These are phyloP conservation scores for Cheilosia soror DNA, from an alignment of 2,888 invertebrate genomes.

Conservation along the genomic window DNA sequence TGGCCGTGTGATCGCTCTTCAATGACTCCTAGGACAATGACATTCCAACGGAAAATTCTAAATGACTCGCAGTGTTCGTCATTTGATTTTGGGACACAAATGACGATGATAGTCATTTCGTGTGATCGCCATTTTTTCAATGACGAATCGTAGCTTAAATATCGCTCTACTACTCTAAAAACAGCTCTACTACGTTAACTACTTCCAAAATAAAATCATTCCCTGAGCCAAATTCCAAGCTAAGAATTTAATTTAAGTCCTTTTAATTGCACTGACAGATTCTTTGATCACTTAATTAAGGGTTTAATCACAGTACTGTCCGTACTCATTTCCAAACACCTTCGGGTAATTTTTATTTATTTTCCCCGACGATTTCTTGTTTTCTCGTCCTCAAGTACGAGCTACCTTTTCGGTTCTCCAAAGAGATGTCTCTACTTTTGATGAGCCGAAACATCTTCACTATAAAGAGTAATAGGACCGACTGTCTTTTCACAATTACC, in stretches of 20 bases:
- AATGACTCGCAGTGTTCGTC: too few species aligned
- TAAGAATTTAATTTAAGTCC: constrained; percentile 2
- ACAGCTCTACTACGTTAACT: too few species aligned
- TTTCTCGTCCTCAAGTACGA: neutral
- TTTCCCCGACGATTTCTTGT: constrained; percentile 7
- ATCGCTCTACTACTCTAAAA: too few species aligned
- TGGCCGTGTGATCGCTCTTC: too few species aligned
- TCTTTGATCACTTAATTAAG: constrained; percentile 71
- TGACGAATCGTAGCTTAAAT: too few species aligned
- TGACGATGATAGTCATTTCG: too few species aligned
- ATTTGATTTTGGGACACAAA: too few species aligned
- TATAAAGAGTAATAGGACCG: constrained; percentile 41
- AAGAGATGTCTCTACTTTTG: constrained; percentile 40
- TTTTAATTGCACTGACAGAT: constrained; percentile 49
- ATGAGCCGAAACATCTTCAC: constrained; percentile 26
- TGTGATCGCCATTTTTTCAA: too few species aligned
- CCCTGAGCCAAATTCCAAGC: neutral
- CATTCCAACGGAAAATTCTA: too few species aligned
- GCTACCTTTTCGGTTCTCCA: constrained; percentile 10
- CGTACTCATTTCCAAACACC: constrained; percentile 55
- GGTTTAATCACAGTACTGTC: constrained; percentile 59
- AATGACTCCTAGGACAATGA: too few species aligned
- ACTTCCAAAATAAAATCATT: neutral
- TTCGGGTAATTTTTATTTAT: constrained; percentile 51
- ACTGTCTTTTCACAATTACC: constrained; percentile 76